Conservation (phyloP, 2,888 invertebrate genomes). For the Strigamia transsilvanica region DNA sequence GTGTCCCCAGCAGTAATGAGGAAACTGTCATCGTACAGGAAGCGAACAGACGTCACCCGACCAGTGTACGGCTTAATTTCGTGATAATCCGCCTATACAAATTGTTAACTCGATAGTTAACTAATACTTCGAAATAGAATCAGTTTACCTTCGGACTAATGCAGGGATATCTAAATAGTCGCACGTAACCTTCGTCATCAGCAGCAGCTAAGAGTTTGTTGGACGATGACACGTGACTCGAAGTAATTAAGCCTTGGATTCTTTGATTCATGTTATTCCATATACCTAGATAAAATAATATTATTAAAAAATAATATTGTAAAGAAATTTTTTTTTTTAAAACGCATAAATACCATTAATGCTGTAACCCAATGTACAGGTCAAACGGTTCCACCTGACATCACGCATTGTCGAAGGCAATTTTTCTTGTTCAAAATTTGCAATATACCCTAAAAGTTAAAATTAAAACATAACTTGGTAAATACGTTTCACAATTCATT, state of each 20-base stretch:
- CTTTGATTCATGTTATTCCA: constrained; percentile 92
- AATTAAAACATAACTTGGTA: constrained; percentile 57
- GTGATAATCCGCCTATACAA: constrained; percentile 74
- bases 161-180: constrained; percentile 88
- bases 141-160: constrained; percentile 76
- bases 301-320: not conserved
- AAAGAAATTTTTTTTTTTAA: not conserved
- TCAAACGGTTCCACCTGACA: constrained; percentile 87
- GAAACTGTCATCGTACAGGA: constrained; percentile 85
- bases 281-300: constrained; percentile 70
- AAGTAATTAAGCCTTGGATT: constrained; percentile 81
- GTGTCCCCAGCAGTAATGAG: constrained; percentile 85
- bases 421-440: constrained; percentile 84
- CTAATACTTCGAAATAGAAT: not conserved
- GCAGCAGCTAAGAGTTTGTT: constrained; percentile 85
- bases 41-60: constrained; percentile 79
- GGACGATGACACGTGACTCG: constrained; percentile 81
- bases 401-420: constrained; percentile 90
- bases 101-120: not conserved
- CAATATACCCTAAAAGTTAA: constrained; percentile 79
- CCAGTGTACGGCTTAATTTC: constrained; percentile 89
- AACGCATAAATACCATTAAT: constrained; percentile 75
- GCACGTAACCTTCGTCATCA: constrained; percentile 86
- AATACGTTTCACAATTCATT: not conserved
- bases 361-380: constrained; percentile 85